These are phyloP conservation scores for Augiades crinisus DNA, from an alignment of 2,888 invertebrate species.

Conservation along the genomic window DNA sequence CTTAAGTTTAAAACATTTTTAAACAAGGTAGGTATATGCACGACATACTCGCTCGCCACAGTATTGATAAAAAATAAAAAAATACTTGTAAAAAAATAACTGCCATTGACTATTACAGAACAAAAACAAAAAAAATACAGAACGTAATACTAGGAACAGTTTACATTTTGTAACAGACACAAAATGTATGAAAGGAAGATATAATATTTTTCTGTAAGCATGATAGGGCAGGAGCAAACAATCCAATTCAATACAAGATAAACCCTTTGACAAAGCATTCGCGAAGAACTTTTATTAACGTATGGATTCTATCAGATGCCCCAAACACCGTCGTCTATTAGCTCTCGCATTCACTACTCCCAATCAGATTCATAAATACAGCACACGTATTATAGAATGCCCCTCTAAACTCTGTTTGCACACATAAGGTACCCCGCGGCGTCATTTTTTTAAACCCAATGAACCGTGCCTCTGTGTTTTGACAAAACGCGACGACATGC, in stretches of 20 bases:
- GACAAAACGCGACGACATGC: conserved; percentile 72
- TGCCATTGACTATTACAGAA: too few species aligned
- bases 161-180: too few species aligned
- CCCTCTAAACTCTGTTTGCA: conserved; percentile 56
- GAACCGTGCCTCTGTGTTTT: conserved; percentile 63
- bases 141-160: too few species aligned
- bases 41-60: too few species aligned
- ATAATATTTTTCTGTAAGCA: too few species aligned
- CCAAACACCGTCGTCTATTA: conserved; percentile 52
- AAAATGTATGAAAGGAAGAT: too few species aligned
- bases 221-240: not conserved
- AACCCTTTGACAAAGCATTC: not conserved
- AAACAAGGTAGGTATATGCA: too few species aligned
- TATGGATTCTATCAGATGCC: conserved; percentile 2
- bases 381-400: conserved; percentile 4
- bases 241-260: not conserved
- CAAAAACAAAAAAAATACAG: too few species aligned
- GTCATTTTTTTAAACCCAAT: conserved; percentile 73
- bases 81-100: too few species aligned
- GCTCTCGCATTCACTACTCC: conserved; percentile 29
- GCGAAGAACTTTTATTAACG: conserved; percentile 23
- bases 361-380: conserved; percentile 26
- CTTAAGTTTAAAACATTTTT: too few species aligned
- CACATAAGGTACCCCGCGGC: conserved; percentile 69
- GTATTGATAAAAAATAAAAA: too few species aligned